Evolutionary conservation across 2,888 invertebrate species (phyloP), one percentile per base, ranked within the genome.

Genomic region (Cerastis rubricosa): DNA sequence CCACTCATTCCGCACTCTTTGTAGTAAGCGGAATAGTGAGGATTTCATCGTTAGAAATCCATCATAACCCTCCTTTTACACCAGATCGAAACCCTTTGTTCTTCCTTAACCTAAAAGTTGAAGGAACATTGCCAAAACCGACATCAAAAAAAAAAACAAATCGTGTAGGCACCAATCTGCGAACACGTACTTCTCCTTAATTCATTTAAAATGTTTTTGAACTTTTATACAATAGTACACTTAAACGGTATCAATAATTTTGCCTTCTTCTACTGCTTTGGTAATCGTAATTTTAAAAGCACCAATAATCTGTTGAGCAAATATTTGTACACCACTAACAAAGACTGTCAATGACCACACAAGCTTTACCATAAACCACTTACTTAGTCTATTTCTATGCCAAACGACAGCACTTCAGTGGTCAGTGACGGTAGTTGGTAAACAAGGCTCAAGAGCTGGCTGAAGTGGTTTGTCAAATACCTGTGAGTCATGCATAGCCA

Each of bases 381-480:
- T 54, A 80, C 51, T 84, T 54, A 8, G 19, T 40, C 72, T 67
- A 77, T 43, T 51, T 70, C 25, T 57, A 59, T 49, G 35, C 19
- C 35, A 29, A 79, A 59, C 51, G 61, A 64, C 49, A 25, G 35
- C 81, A 81, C 81, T 82, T 74, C 57, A 85, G 19, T 75, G 85
- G 85, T 71, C 85, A 85, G 43, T 71, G 85, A 67, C 74, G 35
- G 49, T 51, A 45, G 45, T 17, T 35, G 69, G 80, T 59, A 74
- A 63, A 74, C 81, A 64, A 49, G 6, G 61, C 47, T 43, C 70
- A 74, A 70, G 69, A 49, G 35, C 12, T 43, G 8, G 14, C 54
- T 67, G 47, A 73, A 80, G 51, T 63, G 43, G 47, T 29, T 12
- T 71, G 69, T 12, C 22, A n/a, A n/a, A n/a, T 35, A 29, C 29